These are phyloP conservation scores for Phenganax stokvisi DNA, from an alignment of 92 coral and sea anemone genomes.

Conservation along the genomic window DNA sequence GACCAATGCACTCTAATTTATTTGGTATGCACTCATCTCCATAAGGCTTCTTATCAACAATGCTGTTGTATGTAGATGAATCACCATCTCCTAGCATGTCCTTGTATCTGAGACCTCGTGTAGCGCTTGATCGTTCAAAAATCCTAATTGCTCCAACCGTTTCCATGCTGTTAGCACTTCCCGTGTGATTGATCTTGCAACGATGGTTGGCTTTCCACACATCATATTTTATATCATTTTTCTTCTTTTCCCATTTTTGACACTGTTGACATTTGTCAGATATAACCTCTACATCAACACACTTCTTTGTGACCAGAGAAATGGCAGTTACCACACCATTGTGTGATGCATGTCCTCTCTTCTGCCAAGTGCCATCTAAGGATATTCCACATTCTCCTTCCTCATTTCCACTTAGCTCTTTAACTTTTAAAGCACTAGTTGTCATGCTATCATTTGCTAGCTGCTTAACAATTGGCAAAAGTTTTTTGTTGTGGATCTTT, in stretches of 20 bases:
- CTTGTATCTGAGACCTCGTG: slow-evolving; percentile 20
- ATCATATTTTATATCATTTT: background rate
- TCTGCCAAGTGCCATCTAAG: slow-evolving; percentile 7
- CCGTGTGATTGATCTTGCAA: slow-evolving; percentile 26
- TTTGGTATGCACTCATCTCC: slow-evolving; percentile 9
- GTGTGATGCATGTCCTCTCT: slow-evolving; percentile 13
- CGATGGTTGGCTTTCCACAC: slow-evolving; percentile 29
- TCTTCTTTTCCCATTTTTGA: slow-evolving; percentile 10
- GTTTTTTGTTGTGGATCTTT: background rate
- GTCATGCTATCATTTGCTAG: background rate
- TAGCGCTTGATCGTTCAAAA: slow-evolving; percentile 17
- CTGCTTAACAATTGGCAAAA: background rate
- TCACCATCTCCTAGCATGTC: slow-evolving; percentile 36
- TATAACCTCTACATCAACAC: slow-evolving; percentile 5
- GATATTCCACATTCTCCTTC: slow-evolving; percentile 9
- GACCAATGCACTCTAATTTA: slow-evolving; percentile 35
- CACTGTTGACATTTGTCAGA: slow-evolving; percentile 30
- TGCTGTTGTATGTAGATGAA: slow-evolving; percentile 17
- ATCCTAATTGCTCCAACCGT: slow-evolving; percentile 17
- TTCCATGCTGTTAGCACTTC: slow-evolving; percentile 30
- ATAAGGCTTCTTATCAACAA: slow-evolving; percentile 24
- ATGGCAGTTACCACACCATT: slow-evolving; percentile 20
- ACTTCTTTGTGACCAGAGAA: slow-evolving; percentile 14
- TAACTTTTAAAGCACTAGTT: background rate
- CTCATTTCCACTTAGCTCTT: background rate